Percentiles rank a stretch among this genome's conserved stretches.
Evolutionary conservation across 2,797 vertebrate species (phyloP).

Genomic region (Falco cherrug): DNA sequence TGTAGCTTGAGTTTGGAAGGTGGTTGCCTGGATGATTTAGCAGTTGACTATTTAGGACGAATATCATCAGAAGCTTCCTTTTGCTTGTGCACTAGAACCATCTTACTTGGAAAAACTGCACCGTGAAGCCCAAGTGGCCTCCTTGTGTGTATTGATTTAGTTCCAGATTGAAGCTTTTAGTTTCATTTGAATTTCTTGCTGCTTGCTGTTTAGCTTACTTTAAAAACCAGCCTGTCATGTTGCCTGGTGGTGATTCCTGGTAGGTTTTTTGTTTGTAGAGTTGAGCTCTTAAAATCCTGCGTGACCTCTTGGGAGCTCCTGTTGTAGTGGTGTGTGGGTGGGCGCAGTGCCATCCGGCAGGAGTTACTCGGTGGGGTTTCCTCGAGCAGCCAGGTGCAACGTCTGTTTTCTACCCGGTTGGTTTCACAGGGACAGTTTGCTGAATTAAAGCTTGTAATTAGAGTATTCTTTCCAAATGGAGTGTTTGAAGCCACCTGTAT

Average conservation of each 20-base stretch:
- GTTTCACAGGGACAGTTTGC: not conserved
- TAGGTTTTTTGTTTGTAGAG: not conserved
- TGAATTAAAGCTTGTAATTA: not conserved
- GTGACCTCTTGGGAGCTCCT: not conserved
- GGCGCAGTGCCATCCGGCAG: not conserved
- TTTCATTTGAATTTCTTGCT: not conserved
- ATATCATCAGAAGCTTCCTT: not conserved
- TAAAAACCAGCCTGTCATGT: not conserved
- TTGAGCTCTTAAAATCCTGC: not conserved
- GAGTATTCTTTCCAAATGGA: not conserved
- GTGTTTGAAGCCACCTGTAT: not conserved
- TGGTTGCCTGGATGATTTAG: not conserved
- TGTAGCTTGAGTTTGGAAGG: not conserved
- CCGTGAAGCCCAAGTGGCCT: accelerated
- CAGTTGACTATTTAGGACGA: not conserved
- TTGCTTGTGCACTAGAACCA: not conserved
- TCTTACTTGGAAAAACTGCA: not conserved
- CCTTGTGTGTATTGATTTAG: not conserved
- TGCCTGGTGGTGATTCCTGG: not conserved
- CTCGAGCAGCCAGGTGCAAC: not conserved
- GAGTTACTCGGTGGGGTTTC: not conserved
- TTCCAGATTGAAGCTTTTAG: not conserved
- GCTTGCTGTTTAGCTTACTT: not conserved
- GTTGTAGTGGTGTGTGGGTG: not conserved
- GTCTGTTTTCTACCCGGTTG: not conserved